phyloP scores from a whole-genome alignment of 2,888 invertebrate genomes.

The Dynastes hyllus region DNA sequence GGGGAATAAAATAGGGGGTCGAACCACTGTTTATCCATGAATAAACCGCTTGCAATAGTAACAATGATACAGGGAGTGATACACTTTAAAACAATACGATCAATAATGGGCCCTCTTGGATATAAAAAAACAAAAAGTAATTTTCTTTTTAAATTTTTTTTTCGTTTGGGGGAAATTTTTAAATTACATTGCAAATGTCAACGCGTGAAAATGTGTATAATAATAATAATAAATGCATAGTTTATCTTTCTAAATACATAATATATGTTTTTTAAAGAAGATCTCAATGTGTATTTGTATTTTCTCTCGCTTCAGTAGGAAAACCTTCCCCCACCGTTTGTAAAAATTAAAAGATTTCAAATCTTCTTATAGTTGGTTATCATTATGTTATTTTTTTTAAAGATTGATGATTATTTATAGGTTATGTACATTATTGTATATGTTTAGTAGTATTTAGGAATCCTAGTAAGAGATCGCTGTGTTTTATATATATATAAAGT shows the following conservation, averaged over 20 bases:
- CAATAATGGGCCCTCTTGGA: too few relatives aligned
- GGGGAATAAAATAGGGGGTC: too few relatives aligned
- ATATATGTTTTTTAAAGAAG: constrained; percentile 28
- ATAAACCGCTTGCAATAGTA: too few relatives aligned
- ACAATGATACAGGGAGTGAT: too few relatives aligned
- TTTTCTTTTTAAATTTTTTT: too few relatives aligned
- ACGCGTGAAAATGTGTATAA: constrained; percentile 5
- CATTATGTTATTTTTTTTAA: background rate
- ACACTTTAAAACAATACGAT: too few relatives aligned
- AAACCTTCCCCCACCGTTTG: background rate
- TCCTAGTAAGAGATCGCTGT: constrained; percentile 2
- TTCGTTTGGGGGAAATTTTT: background rate
- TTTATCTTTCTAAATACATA: constrained; percentile 11
- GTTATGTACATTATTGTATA: background rate
- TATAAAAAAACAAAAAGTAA: too few relatives aligned
- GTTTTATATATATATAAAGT: constrained; percentile 13
- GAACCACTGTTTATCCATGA: too few relatives aligned
- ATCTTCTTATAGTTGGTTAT: background rate
- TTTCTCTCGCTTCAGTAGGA: constrained; percentile 32
- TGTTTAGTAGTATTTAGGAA: constrained; percentile 5
- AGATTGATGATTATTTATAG: background rate
- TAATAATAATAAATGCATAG: constrained; percentile 13
- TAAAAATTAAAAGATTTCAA: constrained; percentile 3
- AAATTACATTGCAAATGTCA: constrained; percentile 2
- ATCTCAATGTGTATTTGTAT: constrained; percentile 32